Base-by-base conservation (phyloP, 1,140 invertebrate genomes). In the Microplitis demolitor region DNA sequence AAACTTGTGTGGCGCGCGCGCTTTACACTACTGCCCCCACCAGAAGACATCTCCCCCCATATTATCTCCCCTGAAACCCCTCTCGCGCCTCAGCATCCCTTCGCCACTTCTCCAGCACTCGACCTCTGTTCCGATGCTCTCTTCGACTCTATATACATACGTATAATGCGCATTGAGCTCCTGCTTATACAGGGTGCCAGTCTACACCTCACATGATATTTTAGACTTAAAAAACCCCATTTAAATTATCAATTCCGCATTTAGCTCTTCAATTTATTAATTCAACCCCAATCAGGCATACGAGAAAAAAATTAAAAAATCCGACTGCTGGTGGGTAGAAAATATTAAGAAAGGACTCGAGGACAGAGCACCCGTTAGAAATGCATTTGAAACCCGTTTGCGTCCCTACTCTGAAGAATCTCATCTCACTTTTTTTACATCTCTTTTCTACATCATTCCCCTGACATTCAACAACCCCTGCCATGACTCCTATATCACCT, bases 391-490 rank as follows among this genome's bases (percentile, higher is more conserved):
- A 45, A 45, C 39, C 11, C 39, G 39, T 45, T 11, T 11, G 39
- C 56, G 31, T 60, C 56, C 31, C 53, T 54, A 5, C 16, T 50
- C 53, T 13, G 11, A 60, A 33, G 11, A 60, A 33, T 24, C 31
- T 31, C 9, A 33, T 45, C 39, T 45, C 39, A 45, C 39, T 6
- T 45, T 45, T 39, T 45, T 45, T 45, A 45, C 39, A 11, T 45
- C n/a, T 24, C 51, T 72, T 63, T 66, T 51, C 33, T 34, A 69
- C 71, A 72, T 76, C 76, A 74, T 76, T 76, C 74, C 78, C 31
- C 75, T 69, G 74, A 70, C 75, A 76, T 72, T 61, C 71, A 72
- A 75, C 72, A 76, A 74, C 78, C 71, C 75, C 63, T 75, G 72
- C 14, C 16, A 24, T 58, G 16, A 58, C 24, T 24, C 56, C 56